Base-by-base conservation (phyloP, 1,140 invertebrate species). In the Muscidifurax raptorellus region DNA sequence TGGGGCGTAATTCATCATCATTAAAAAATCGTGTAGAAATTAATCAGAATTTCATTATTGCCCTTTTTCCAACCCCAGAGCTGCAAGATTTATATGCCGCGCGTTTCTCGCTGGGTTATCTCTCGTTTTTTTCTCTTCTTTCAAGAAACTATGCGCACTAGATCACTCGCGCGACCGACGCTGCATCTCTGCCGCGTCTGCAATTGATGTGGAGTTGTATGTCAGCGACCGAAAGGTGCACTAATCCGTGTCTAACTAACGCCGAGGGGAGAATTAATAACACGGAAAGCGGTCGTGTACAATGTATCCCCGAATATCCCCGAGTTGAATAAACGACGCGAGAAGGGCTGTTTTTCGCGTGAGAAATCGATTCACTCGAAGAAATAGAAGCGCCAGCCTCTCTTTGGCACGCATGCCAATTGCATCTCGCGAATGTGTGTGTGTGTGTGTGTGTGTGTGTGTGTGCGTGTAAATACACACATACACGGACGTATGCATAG, bases 331-430 rank as follows among this genome's bases (percentile, higher is more conserved):
- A 59, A 75, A 40, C n/a, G 36, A n/a, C 27, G 22, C 27, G 9
- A 75, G 72, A 75, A 75, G 28, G 32, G 71, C 36, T 69, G 64
- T 80, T 86, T 59, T 67, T 83, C 81, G 86, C 87, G 86, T 86
- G 89, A 88, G 87, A 86, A 89, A 89, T 89, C 88, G 88, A 89
- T 89, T 89, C 79, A 64, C 83, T 84, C 85, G 9, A 27, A 27
- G 64, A 6, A 64, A 67, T 67, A 80, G n/a, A 12, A 44, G 74
- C 74, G 69, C 69, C 30, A 87, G 74, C n/a, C n/a, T 67, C 72
- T 83, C 36, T 76, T 69, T 78, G 64, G 64, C 79, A 30, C 44
- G 66, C 75, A 80, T 52, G 72, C 59, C 52, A 36, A 76, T 83
- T 76, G 59, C 18, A 36, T 84, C 67, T 75, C 36, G 88, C 87